Percentiles rank a stretch among this genome's conserved stretches.
Evolutionary conservation across 53 echinoderm and acorn worm genomes (phyloP).

Genomic region (Astropecten irregularis): DNA sequence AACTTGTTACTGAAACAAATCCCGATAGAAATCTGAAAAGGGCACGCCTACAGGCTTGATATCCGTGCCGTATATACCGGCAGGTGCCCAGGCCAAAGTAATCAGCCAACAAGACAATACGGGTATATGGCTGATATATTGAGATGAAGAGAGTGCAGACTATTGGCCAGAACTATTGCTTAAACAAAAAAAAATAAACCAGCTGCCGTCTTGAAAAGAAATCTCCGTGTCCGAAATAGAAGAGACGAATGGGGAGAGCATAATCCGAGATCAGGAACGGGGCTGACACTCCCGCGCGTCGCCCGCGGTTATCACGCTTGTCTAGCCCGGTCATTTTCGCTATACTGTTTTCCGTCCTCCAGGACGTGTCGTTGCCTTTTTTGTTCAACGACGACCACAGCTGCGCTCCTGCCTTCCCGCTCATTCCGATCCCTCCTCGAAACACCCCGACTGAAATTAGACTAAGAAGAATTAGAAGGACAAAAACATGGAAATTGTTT

Average conservation of each 20-base stretch:
- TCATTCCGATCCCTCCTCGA: background rate
- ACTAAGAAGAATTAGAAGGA: background rate
- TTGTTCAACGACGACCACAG: background rate
- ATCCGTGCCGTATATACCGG: background rate
- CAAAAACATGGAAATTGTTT: background rate
- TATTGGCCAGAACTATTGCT: background rate
- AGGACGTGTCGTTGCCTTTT: background rate
- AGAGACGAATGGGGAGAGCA: background rate
- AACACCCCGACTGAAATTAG: background rate
- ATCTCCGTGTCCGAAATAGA: background rate
- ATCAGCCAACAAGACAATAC: background rate
- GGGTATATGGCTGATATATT: background rate
- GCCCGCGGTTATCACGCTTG: background rate
- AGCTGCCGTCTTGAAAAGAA: background rate
- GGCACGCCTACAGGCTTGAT: background rate
- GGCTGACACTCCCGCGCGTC: background rate
- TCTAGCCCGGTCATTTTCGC: background rate
- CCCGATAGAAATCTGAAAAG: too few species aligned
- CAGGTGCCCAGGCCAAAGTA: background rate
- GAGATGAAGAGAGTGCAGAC: background rate
- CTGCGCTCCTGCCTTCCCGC: background rate
- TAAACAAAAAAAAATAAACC: background rate
- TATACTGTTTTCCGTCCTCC: background rate
- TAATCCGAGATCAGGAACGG: background rate
- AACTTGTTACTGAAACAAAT: too few species aligned